Evolutionary conservation across 2,113 vertebrate species (phyloP).

Genomic region (Mellivora capensis): DNA sequence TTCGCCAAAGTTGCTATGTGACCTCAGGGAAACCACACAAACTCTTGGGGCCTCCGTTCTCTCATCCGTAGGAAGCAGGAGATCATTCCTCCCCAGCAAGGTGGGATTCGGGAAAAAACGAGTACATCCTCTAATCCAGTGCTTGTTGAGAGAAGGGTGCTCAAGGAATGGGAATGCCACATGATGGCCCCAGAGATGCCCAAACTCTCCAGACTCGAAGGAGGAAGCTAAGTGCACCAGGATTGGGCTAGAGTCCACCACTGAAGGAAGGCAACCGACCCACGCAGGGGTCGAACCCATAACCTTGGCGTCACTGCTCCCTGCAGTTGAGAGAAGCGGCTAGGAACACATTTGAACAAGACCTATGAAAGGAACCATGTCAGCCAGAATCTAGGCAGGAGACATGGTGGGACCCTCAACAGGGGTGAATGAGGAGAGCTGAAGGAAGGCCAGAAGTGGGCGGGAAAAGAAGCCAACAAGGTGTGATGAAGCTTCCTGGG

Average conservation of each 20-base stretch:
- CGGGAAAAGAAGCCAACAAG: neutral
- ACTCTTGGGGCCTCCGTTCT: neutral
- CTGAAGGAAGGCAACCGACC: neutral
- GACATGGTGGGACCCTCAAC: neutral
- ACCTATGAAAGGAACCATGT: neutral
- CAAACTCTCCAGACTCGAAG: neutral
- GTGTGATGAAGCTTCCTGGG: neutral
- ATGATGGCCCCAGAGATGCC: neutral
- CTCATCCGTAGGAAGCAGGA: neutral
- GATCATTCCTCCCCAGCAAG: neutral
- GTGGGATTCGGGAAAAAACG: neutral
- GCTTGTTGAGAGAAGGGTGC: neutral
- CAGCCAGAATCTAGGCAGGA: neutral
- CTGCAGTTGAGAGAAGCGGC: neutral
- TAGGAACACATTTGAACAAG: neutral
- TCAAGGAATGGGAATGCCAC: accelerated
- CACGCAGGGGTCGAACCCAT: neutral
- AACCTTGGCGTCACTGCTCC: neutral
- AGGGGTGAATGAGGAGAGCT: neutral
- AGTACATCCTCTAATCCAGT: accelerated
- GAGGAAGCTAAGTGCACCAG: neutral
- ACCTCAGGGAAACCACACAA: neutral
- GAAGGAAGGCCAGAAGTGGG: neutral
- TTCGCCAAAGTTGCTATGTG: neutral
- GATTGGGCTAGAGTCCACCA: neutral